Percentiles rank a stretch among this genome's conserved stretches.
Evolutionary conservation across 2,888 invertebrate species (phyloP).

Genomic region (Atrina japonica): DNA sequence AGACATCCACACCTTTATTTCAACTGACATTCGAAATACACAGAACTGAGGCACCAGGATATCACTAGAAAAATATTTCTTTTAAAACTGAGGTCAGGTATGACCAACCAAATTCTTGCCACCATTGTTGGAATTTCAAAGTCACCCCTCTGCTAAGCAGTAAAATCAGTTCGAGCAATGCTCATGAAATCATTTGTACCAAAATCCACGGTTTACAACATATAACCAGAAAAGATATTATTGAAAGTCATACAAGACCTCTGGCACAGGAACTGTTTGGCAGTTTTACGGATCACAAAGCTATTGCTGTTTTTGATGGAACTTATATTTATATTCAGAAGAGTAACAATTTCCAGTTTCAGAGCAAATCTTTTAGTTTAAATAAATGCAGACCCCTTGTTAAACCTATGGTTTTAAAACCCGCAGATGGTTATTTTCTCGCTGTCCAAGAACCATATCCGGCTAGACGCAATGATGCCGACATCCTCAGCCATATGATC

Average conservation of each 20-base stretch:
- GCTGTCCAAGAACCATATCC: not conserved
- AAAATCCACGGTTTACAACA: not conserved
- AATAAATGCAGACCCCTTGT: slow-evolving; percentile 14
- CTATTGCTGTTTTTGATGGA: slow-evolving; percentile 6
- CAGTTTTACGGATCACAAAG: not conserved
- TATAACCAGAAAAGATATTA: not conserved
- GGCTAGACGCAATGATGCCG: slow-evolving; percentile 17
- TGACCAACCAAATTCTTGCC: not conserved
- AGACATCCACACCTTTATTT: not conserved
- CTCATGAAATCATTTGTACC: slow-evolving; percentile 5
- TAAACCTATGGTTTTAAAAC: not conserved
- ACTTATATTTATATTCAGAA: slow-evolving; percentile 3
- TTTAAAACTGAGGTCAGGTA: slow-evolving; percentile 6
- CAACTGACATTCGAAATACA: not conserved
- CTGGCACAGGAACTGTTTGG: not conserved
- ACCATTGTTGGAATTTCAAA: slow-evolving; percentile 10
- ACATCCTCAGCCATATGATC: slow-evolving; percentile 20
- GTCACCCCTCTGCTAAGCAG: not conserved
- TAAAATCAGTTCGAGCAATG: not conserved
- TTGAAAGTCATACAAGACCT: not conserved
- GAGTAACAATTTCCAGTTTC: no score
- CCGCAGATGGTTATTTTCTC: slow-evolving; percentile 11
- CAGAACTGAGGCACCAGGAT: not conserved
- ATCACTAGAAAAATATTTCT: not conserved
- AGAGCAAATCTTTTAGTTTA: not conserved